phyloP scores from a whole-genome alignment of 92 coral and sea anemone species.

The Umimayanthus kanabou region DNA sequence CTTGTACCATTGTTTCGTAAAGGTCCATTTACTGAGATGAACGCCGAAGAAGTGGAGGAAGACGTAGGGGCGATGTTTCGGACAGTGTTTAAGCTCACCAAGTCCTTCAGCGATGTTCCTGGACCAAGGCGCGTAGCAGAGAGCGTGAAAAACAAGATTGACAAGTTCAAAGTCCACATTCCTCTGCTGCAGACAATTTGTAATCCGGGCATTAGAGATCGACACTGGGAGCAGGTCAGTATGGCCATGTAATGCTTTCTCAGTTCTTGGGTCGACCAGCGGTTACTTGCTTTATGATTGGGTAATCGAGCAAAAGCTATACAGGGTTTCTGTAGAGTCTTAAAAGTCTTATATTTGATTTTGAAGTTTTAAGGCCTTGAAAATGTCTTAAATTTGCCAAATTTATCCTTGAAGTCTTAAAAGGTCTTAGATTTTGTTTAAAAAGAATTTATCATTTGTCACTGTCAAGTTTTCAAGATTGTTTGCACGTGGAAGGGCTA shows the following conservation, averaged over 20 bases:
- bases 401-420: too few relatives aligned
- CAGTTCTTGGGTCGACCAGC: neutral
- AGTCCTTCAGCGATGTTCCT: slow-evolving; percentile 91
- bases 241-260: neutral
- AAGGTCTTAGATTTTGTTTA: too few relatives aligned
- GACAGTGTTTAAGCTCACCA: slow-evolving; percentile 88
- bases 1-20: neutral
- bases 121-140: slow-evolving; percentile 97
- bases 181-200: slow-evolving; percentile 94
- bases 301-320: too few relatives aligned
- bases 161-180: slow-evolving; percentile 95
- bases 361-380: too few relatives aligned
- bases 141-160: slow-evolving; percentile 93
- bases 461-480: too few relatives aligned
- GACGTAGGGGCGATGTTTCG: slow-evolving; percentile 92
- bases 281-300: neutral
- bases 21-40: slow-evolving; percentile 96
- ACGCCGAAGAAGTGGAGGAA: slow-evolving; percentile 96
- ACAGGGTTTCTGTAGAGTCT: too few relatives aligned
- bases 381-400: too few relatives aligned
- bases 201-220: slow-evolving; percentile 94
- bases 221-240: slow-evolving; percentile 97
- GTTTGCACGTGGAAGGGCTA: too few relatives aligned
- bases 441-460: too few relatives aligned
- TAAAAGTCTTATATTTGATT: too few relatives aligned